These are phyloP conservation scores for Drosophila bipectinata DNA, from an alignment of 1,140 invertebrate species.

Conservation along the genomic window DNA sequence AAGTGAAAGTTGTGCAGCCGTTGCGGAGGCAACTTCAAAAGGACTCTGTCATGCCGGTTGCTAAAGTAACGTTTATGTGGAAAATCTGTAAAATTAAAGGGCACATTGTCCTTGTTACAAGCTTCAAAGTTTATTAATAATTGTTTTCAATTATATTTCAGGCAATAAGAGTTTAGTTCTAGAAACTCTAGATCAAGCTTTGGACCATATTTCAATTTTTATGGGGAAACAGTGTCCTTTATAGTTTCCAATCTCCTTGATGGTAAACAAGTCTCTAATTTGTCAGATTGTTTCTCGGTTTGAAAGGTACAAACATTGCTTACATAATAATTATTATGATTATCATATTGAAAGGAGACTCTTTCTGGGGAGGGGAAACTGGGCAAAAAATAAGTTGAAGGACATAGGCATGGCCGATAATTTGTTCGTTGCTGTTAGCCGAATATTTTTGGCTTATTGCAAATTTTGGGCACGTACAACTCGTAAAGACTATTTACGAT, in stretches of 20 bases:
- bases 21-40: background rate
- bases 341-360: slow-evolving; percentile 60
- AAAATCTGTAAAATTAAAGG: too few species aligned
- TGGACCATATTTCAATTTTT: too few species aligned
- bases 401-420: slow-evolving; percentile 57
- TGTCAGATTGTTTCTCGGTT: slow-evolving; percentile 45
- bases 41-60: too few species aligned
- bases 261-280: slow-evolving; percentile 35
- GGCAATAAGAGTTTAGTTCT: too few species aligned
- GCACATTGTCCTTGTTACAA: too few species aligned
- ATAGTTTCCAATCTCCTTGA: background rate
- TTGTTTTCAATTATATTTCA: too few species aligned
- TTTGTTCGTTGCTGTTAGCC: slow-evolving; percentile 61
- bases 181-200: too few species aligned
- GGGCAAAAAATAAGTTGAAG: slow-evolving; percentile 8
- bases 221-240: background rate
- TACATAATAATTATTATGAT: slow-evolving; percentile 69
- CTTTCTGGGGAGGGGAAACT: background rate
- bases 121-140: too few species aligned
- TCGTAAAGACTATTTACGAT: slow-evolving; percentile 82
- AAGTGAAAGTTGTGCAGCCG: background rate
- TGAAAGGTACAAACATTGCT: slow-evolving; percentile 59
- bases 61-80: too few species aligned
- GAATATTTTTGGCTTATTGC: slow-evolving; percentile 75
- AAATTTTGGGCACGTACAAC: slow-evolving; percentile 80